phyloP scores from a whole-genome alignment of 2,888 invertebrate species.

The Linnaemya vulpina region DNA sequence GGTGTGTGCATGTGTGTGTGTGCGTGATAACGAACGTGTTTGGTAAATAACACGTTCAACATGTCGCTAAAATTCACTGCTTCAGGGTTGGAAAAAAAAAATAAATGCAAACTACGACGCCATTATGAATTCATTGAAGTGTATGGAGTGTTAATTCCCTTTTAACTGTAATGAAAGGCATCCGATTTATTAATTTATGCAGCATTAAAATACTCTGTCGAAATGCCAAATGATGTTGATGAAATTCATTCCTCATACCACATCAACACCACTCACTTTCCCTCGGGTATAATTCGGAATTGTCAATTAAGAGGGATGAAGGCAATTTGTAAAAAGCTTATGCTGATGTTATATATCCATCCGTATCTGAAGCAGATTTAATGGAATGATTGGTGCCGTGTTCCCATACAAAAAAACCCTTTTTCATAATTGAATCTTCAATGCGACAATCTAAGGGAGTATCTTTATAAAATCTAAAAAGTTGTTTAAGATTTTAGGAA shows the following conservation, averaged over 20 bases:
- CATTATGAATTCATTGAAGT: constrained; percentile 73
- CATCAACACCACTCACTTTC: constrained; percentile 21
- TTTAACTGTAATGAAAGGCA: constrained; percentile 72
- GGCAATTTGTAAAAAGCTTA: constrained; percentile 27
- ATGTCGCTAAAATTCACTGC: constrained; percentile 77
- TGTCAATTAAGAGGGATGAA: constrained; percentile 70
- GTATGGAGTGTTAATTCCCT: constrained; percentile 72
- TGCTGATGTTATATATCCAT: constrained; percentile 39
- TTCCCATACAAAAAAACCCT: constrained; percentile 14
- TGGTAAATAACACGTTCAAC: constrained; percentile 82
- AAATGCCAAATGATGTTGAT: constrained; percentile 71
- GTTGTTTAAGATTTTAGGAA: background rate
- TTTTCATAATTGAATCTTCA: background rate
- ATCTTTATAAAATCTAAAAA: constrained; percentile 1
- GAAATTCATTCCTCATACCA: constrained; percentile 45
- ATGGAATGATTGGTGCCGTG: background rate
- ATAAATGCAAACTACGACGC: constrained; percentile 71
- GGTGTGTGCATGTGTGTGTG: constrained; percentile 66
- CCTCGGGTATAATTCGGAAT: constrained; percentile 49
- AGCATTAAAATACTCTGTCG: constrained; percentile 70
- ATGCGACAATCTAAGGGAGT: background rate
- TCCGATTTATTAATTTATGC: constrained; percentile 73
- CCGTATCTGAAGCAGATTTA: constrained; percentile 47
- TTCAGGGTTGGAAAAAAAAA: constrained; percentile 71
- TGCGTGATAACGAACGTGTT: constrained; percentile 79